Evolutionary conservation across 2,888 invertebrate genomes (phyloP).

Genomic region (Endomychus coccineus): DNA sequence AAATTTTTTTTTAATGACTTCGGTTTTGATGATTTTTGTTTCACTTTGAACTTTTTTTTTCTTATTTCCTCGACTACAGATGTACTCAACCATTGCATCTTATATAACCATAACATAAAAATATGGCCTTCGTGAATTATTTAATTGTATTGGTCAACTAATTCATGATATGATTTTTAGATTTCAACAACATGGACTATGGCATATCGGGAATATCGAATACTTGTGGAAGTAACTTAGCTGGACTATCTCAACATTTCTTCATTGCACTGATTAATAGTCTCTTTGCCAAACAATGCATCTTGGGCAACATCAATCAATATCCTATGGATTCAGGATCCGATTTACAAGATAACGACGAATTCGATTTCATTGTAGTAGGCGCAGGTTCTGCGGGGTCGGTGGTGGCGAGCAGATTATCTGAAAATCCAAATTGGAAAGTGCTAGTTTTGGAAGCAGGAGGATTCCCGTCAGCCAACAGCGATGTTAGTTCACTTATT

Average conservation of each 20-base stretch:
- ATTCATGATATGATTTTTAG: too few species aligned
- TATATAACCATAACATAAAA: too few species aligned
- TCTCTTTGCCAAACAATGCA: constrained; percentile 52
- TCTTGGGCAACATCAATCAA: constrained; percentile 33
- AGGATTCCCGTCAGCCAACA: constrained; percentile 42
- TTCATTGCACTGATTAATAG: constrained; percentile 54
- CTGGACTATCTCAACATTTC: constrained; percentile 44
- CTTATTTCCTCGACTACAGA: too few species aligned
- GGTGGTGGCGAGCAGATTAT: constrained; percentile 46
- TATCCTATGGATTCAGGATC: constrained; percentile 29
- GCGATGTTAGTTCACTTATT: constrained; percentile 35
- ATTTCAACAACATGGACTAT: constrained; percentile 9
- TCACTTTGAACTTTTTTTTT: too few species aligned
- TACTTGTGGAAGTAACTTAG: constrained; percentile 28
- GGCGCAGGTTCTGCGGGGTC: constrained; percentile 49
- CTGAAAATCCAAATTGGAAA: constrained; percentile 43
- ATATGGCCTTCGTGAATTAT: too few species aligned
- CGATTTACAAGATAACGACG: constrained; percentile 24
- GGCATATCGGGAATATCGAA: constrained; percentile 8
- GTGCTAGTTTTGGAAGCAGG: constrained; percentile 50
- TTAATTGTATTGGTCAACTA: too few species aligned
- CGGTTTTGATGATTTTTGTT: too few species aligned
- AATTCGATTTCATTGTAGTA: constrained; percentile 48
- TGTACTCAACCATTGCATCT: too few species aligned
- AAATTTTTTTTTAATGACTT: too few species aligned